These are phyloP conservation scores for Cassiopea andromeda DNA, from an alignment of 30 jellyfish, hydroid and myxozoan genomes.

Conservation along the genomic window DNA sequence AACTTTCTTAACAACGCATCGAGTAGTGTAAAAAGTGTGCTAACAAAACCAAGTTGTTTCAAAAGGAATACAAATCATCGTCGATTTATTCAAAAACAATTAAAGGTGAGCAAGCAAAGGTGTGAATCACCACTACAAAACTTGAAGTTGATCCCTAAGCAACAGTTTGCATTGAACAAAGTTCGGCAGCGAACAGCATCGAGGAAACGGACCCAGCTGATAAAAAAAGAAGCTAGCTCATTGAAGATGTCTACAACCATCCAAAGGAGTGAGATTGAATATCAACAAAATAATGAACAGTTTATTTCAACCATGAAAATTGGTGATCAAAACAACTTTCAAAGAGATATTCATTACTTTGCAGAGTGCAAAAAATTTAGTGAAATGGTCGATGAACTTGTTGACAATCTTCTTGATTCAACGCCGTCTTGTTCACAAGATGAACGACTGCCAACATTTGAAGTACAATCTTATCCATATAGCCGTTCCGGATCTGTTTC, in stretches of 20 bases:
- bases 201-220: not conserved
- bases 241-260: conserved; percentile 3
- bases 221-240: not conserved
- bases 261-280: not conserved
- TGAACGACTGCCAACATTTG: not conserved
- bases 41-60: conserved; percentile 95
- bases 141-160: conserved; percentile 26
- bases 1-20: conserved; percentile 91
- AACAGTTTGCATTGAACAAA: conserved; percentile 54
- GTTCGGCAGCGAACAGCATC: conserved; percentile 21
- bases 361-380: conserved; percentile 62
- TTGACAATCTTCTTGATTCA: conserved; percentile 71
- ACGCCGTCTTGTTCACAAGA: not conserved
- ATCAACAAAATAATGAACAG: not conserved
- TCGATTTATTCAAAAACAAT: conserved; percentile 90
- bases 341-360: conserved; percentile 47
- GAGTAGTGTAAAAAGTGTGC: conserved; percentile 87
- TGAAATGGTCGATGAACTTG: conserved; percentile 71
- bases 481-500: conserved; percentile 70
- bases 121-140: conserved; percentile 2
- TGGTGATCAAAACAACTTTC: not conserved
- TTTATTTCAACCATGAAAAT: not conserved
- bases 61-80: conserved; percentile 97
- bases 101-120: conserved; percentile 52
- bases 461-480: conserved; percentile 15